Evolutionary conservation across 2,113 vertebrate genomes (phyloP).

Genomic region (Axis porcinus): DNA sequence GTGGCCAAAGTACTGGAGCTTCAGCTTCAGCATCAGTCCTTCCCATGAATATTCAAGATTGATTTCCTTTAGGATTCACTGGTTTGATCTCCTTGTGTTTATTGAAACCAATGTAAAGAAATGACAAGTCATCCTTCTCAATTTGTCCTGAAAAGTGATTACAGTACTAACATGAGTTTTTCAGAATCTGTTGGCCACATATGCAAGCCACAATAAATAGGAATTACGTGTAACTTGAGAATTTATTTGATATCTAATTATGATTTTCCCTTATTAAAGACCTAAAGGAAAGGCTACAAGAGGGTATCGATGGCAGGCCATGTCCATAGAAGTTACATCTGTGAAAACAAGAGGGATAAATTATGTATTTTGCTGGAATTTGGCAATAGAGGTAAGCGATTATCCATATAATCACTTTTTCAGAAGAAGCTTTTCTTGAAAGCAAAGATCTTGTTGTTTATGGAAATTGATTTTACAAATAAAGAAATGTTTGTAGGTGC

Average conservation of each 20-base stretch:
- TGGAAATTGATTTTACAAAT: background rate
- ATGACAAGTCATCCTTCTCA: background rate
- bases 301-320: accelerated
- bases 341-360: background rate
- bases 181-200: background rate
- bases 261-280: background rate
- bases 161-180: background rate
- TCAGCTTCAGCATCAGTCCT: background rate
- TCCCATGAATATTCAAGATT: background rate
- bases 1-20: background rate
- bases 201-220: background rate
- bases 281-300: background rate
- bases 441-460: background rate
- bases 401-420: background rate
- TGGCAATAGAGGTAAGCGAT: background rate
- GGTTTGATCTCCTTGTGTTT: background rate
- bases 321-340: background rate
- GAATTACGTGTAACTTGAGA: background rate
- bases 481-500: background rate
- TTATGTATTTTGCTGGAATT: background rate
- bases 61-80: background rate
- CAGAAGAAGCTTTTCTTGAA: background rate
- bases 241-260: background rate
- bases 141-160: background rate
- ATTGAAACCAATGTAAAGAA: background rate